phyloP scores from a whole-genome alignment of 2,888 invertebrate genomes.

The Lasioglossum figueresi region DNA sequence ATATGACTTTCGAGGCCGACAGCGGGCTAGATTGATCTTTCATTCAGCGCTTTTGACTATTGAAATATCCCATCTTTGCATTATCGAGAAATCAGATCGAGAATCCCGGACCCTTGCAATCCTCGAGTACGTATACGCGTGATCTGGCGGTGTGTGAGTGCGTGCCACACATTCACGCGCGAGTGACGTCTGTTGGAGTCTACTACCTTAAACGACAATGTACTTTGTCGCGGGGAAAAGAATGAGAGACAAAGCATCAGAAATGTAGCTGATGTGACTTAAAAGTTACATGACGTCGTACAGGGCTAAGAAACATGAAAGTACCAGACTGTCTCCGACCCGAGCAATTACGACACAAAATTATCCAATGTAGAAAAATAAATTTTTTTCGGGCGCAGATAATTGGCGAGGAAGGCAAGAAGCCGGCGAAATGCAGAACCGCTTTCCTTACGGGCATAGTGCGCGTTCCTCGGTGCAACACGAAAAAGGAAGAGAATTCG shows the following conservation, averaged over 20 bases:
- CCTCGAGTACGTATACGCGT: no score
- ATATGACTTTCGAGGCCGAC: no score
- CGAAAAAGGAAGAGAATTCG: slow-evolving; percentile 51
- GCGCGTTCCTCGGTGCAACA: slow-evolving; percentile 33
- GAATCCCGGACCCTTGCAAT: no score
- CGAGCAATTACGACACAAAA: slow-evolving; percentile 9
- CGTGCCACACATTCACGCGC: no score
- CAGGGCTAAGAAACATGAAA: background rate
- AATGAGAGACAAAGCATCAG: background rate
- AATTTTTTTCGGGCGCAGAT: slow-evolving; percentile 2
- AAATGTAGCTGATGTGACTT: background rate
- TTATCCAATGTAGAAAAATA: slow-evolving; percentile 16
- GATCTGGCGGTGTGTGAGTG: no score
- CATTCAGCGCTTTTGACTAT: no score
- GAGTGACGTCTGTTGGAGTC: no score
- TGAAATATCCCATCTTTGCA: no score
- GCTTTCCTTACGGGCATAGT: slow-evolving; percentile 40
- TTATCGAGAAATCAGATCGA: no score
- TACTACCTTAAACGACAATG: no score
- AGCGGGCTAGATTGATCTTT: no score
- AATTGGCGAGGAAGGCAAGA: slow-evolving; percentile 1
- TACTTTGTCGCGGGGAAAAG: background rate
- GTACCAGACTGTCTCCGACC: background rate
- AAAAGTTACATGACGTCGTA: background rate
- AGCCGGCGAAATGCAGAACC: slow-evolving; percentile 18